Evolutionary conservation across 2,888 invertebrate genomes (phyloP).

Genomic region (Chalcis sispes): DNA sequence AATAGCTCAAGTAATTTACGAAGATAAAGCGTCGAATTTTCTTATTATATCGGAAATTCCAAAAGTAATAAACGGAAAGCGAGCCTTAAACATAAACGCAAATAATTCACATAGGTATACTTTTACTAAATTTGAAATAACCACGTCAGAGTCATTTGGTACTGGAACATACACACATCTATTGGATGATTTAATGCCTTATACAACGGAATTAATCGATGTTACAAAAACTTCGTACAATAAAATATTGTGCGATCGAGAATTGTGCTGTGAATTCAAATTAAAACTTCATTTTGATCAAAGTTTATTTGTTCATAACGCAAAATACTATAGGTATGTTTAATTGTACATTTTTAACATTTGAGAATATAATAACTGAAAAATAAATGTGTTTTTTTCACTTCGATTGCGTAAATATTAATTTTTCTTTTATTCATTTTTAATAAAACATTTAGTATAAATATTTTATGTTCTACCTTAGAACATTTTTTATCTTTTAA

Average conservation of each 20-base stretch:
- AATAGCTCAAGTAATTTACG: not conserved
- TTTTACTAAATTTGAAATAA: conserved; percentile 33
- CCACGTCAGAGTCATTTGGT: not conserved
- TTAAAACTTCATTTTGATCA: conserved; percentile 57
- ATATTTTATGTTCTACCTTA: not conserved
- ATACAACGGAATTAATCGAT: conserved; percentile 59
- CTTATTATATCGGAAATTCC: conserved; percentile 59
- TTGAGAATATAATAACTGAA: not conserved
- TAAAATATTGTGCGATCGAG: conserved; percentile 60
- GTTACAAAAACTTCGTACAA: conserved; percentile 51
- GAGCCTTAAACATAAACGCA: conserved; percentile 4
- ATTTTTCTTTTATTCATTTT: not conserved
- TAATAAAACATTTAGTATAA: not conserved
- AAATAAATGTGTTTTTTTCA: too few species aligned
- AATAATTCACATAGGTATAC: not conserved
- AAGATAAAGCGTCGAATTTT: conserved; percentile 27
- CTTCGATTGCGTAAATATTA: not conserved
- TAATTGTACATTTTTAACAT: not conserved
- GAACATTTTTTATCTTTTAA: too few species aligned
- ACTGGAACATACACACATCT: not conserved
- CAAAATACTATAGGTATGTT: conserved; percentile 62
- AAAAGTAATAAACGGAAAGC: conserved; percentile 54
- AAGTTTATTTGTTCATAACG: conserved; percentile 11
- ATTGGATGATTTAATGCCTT: conserved; percentile 55
- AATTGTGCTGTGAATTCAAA: conserved; percentile 63